Percentiles rank a stretch among this genome's conserved stretches.
phyloP scores from a whole-genome alignment of 2,113 vertebrate genomes.

The Ursus arctos region DNA sequence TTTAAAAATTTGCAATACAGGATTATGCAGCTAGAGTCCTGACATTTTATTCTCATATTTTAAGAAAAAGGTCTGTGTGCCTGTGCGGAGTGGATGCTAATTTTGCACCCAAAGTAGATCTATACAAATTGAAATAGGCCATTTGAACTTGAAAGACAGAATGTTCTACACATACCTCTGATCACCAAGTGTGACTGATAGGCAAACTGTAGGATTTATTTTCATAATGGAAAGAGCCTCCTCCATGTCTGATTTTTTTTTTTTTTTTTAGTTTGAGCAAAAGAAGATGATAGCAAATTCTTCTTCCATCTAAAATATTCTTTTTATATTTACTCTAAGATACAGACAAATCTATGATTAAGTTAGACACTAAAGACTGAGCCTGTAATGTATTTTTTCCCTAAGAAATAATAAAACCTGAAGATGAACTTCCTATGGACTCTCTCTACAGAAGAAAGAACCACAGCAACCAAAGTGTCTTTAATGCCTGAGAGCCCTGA shows the following conservation, averaged over 20 bases:
- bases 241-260: background rate
- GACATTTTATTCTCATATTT: background rate
- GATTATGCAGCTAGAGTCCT: background rate
- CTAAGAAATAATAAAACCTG: background rate
- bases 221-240: background rate
- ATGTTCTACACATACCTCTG: background rate
- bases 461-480: background rate
- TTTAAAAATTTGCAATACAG: background rate
- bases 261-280: background rate
- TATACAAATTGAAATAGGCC: background rate
- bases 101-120: background rate
- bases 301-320: constrained; percentile 3
- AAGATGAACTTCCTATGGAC: background rate
- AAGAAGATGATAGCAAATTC: background rate
- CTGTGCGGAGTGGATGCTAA: background rate
- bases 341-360: background rate
- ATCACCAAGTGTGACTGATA: background rate
- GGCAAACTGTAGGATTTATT: background rate
- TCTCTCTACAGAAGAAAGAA: background rate
- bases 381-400: background rate
- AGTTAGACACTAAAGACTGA: background rate
- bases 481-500: background rate
- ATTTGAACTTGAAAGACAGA: background rate
- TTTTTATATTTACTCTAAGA: background rate
- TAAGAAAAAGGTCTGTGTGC: background rate